phyloP scores from a whole-genome alignment of 2,113 vertebrate genomes.

The Calypte anna region DNA sequence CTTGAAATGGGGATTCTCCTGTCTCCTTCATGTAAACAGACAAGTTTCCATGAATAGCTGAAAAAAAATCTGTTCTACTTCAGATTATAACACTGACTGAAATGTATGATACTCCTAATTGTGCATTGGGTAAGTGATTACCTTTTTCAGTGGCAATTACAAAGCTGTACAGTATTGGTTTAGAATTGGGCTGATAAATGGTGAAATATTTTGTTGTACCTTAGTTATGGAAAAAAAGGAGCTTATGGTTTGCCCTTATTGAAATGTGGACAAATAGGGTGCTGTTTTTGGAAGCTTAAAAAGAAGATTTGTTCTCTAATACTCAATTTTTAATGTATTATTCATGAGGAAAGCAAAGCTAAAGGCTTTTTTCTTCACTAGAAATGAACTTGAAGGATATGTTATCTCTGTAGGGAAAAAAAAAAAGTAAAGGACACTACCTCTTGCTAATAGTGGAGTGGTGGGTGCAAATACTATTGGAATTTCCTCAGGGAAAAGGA shows the following conservation, averaged over 20 bases:
- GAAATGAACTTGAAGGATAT: slow-evolving; percentile 34
- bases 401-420: not conserved
- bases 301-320: slow-evolving; percentile 26
- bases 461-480: not conserved
- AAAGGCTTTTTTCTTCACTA: slow-evolving; percentile 5
- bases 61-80: not conserved
- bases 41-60: not conserved
- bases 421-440: not conserved
- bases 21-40: not conserved
- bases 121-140: not conserved
- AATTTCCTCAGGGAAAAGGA: slow-evolving; percentile 1
- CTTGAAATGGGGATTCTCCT: not conserved
- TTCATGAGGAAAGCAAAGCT: slow-evolving; percentile 45
- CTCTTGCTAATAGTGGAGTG: not conserved
- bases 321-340: slow-evolving; percentile 42
- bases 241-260: slow-evolving; percentile 7
- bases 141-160: not conserved
- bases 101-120: not conserved
- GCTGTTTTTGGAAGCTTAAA: slow-evolving; percentile 45
- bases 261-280: not conserved
- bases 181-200: not conserved
- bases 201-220: not conserved
- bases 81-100: not conserved
- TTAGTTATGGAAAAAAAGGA: slow-evolving; percentile 15
- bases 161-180: not conserved